Evolutionary conservation across 1,140 invertebrate species (phyloP).

Genomic region (Andrena cerasifolii): DNA sequence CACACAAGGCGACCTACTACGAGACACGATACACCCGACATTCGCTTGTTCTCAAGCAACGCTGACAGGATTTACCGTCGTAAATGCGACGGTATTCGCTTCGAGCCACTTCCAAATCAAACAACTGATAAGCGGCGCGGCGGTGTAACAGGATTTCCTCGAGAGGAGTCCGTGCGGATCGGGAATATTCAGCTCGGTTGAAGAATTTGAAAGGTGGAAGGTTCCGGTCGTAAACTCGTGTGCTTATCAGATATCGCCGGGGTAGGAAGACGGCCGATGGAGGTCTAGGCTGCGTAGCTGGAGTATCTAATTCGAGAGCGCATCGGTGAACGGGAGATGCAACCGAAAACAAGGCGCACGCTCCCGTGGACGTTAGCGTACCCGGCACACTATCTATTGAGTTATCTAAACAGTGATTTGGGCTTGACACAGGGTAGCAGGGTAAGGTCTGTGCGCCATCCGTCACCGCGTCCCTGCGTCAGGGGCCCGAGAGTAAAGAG

Average conservation of each 20-base stretch:
- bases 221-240: too few relatives aligned
- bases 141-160: too few relatives aligned
- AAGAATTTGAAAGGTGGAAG: too few relatives aligned
- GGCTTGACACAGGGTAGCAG: constrained; percentile 57
- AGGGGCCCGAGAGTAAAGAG: constrained; percentile 47
- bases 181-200: too few relatives aligned
- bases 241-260: neutral
- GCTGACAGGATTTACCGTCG: constrained; percentile 23
- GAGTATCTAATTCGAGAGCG: neutral
- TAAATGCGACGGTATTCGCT: constrained; percentile 21
- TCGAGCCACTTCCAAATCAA: neutral
- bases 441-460: constrained; percentile 48
- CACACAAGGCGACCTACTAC: constrained; percentile 56
- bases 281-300: too few relatives aligned
- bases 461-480: constrained; percentile 56
- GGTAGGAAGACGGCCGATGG: neutral
- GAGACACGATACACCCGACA: neutral
- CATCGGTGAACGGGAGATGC: neutral
- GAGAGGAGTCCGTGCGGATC: too few relatives aligned
- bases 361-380: constrained; percentile 30
- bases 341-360: constrained; percentile 17
- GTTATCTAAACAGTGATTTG: constrained; percentile 67
- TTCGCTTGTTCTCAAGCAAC: neutral
- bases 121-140: too few relatives aligned
- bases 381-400: constrained; percentile 61